Percentiles rank a stretch among this genome's conserved stretches.
These are phyloP conservation scores for Tinamus major DNA, from an alignment of 2,797 vertebrate genomes.

Conservation along the genomic window DNA sequence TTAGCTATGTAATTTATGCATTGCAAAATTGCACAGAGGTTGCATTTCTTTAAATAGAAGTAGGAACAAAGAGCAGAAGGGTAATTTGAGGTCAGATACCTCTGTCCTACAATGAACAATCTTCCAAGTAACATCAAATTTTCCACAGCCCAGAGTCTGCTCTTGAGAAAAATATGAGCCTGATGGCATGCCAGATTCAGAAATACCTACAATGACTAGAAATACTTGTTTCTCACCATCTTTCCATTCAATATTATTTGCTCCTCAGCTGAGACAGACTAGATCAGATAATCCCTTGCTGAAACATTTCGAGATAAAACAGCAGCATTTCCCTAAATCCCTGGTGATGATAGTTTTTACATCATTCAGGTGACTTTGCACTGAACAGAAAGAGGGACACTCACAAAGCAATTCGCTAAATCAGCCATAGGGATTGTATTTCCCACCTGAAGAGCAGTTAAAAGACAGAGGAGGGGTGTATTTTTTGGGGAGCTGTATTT, in stretches of 20 bases:
- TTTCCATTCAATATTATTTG: background rate
- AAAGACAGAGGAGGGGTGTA: background rate
- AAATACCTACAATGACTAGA: background rate
- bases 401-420: background rate
- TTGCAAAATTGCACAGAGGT: background rate
- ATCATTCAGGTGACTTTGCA: background rate
- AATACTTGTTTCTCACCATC: background rate
- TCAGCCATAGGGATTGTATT: background rate
- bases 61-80: background rate
- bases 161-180: background rate
- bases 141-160: background rate
- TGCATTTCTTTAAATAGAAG: constrained; percentile 8
- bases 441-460: background rate
- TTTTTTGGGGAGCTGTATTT: background rate
- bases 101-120: background rate
- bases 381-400: fast-evolving
- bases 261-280: background rate
- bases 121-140: background rate
- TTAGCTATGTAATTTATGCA: background rate
- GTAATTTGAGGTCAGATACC: background rate
- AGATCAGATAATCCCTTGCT: background rate
- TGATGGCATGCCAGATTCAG: background rate
- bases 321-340: background rate
- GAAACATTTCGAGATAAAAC: background rate
- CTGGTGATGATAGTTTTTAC: background rate